These are phyloP conservation scores for Megaptera novaeangliae DNA, from an alignment of 2,113 vertebrate species.

Conservation along the genomic window DNA sequence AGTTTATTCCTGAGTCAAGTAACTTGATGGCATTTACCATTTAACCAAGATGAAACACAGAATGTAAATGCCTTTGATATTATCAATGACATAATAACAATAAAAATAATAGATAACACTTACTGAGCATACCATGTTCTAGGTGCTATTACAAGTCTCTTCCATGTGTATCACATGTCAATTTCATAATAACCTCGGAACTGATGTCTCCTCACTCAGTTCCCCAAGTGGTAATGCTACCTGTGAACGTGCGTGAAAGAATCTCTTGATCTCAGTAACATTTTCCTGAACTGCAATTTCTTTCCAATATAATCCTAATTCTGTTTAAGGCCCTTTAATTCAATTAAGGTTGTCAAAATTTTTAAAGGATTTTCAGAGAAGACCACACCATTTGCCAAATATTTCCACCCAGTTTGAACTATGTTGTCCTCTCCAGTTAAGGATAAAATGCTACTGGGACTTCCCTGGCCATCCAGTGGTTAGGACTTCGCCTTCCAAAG, in stretches of 20 bases:
- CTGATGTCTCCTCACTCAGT: neutral
- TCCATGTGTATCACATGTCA: neutral
- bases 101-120: neutral
- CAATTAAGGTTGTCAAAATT: neutral
- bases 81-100: neutral
- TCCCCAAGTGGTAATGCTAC: neutral
- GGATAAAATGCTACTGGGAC: neutral
- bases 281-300: neutral
- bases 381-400: neutral
- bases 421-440: neutral
- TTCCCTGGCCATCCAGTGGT: too few species aligned
- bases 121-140: neutral
- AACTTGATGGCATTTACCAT: neutral
- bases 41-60: neutral
- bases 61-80: neutral
- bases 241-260: neutral
- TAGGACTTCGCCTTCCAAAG: neutral
- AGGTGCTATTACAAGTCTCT: neutral
- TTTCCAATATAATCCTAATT: neutral
- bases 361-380: neutral
- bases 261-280: neutral
- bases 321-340: neutral
- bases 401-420: neutral
- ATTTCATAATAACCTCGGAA: neutral
- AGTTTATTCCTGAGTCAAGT: neutral